Conservation (phyloP, 2,113 vertebrate species). For the Plotosus lineatus region DNA sequence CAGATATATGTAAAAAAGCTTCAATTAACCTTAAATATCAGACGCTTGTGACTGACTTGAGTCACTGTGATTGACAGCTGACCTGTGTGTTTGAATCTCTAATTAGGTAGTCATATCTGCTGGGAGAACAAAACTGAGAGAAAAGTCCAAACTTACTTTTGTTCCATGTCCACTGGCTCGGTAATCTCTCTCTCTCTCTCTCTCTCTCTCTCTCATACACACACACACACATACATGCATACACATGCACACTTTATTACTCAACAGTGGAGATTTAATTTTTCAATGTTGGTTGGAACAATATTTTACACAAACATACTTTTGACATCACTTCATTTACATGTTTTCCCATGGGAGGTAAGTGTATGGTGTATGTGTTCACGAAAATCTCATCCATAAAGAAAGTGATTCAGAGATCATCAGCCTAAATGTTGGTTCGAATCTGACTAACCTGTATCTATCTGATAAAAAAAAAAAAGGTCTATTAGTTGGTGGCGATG, state of each 20-base stretch:
- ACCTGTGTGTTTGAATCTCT: not conserved
- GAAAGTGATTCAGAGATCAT: too few species aligned
- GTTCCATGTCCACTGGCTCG: too few species aligned
- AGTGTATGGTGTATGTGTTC: conserved; percentile 1
- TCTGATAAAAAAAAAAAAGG: too few species aligned
- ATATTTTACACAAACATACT: conserved; percentile 33
- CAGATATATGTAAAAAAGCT: too few species aligned
- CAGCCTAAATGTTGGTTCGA: too few species aligned
- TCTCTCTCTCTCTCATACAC: conserved; percentile 16
- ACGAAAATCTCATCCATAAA: too few species aligned
- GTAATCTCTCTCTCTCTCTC: too few species aligned
- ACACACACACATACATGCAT: conserved; percentile 21
- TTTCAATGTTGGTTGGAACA: conserved; percentile 32
- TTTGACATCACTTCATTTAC: conserved; percentile 51
- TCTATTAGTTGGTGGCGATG: too few species aligned
- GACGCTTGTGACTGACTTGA: not conserved
- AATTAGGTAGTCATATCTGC: not conserved
- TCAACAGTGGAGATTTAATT: conserved; percentile 40
- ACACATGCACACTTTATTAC: not conserved
- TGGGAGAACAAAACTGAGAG: too few species aligned
- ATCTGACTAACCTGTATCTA: too few species aligned
- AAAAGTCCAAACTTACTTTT: too few species aligned
- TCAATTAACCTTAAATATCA: too few species aligned
- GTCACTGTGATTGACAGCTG: not conserved
- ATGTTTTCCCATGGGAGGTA: conserved; percentile 24